A percentile compares a stretch with the other conserved stretches of the same genome.
phyloP scores from a whole-genome alignment of 2,888 invertebrate species.

The Nomada fucata region DNA sequence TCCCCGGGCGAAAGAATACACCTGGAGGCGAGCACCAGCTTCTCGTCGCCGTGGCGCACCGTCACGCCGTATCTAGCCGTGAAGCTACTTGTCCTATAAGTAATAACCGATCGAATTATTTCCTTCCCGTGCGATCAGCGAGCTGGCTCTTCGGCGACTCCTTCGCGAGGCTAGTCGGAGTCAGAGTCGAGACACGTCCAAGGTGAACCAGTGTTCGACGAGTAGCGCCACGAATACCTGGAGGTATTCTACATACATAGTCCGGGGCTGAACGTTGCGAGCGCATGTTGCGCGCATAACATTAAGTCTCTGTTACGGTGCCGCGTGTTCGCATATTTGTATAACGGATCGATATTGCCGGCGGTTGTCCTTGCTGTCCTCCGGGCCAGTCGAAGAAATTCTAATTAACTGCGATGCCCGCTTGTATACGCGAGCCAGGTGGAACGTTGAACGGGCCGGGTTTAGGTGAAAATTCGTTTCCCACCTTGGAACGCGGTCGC shows the following conservation, averaged over 20 bases:
- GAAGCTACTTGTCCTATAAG: conserved; percentile 19
- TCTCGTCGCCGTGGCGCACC: background rate
- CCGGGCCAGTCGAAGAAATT: background rate
- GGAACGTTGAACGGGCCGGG: background rate
- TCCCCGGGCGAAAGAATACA: background rate
- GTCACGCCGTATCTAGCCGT: background rate
- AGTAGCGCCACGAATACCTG: conserved; percentile 71
- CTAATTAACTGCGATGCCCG: too few relatives aligned
- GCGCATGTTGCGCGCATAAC: conserved; percentile 47
- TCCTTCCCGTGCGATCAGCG: conserved; percentile 49
- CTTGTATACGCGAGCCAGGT: background rate
- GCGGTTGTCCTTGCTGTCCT: background rate
- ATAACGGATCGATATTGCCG: background rate
- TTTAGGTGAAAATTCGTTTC: background rate
- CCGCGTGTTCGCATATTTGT: background rate
- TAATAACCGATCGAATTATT: conserved; percentile 66
- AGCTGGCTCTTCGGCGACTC: conserved; percentile 60
- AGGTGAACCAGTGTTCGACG: conserved; percentile 81
- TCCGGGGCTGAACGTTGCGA: conserved; percentile 49
- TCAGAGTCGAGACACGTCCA: conserved; percentile 75
- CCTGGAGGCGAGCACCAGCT: background rate
- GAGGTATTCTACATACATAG: conserved; percentile 71
- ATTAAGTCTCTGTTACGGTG: conserved; percentile 52
- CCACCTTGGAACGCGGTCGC: background rate
- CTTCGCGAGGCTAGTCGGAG: conserved; percentile 58